Base-by-base conservation (phyloP, 1,140 invertebrate genomes). In the Asobara japonica region DNA sequence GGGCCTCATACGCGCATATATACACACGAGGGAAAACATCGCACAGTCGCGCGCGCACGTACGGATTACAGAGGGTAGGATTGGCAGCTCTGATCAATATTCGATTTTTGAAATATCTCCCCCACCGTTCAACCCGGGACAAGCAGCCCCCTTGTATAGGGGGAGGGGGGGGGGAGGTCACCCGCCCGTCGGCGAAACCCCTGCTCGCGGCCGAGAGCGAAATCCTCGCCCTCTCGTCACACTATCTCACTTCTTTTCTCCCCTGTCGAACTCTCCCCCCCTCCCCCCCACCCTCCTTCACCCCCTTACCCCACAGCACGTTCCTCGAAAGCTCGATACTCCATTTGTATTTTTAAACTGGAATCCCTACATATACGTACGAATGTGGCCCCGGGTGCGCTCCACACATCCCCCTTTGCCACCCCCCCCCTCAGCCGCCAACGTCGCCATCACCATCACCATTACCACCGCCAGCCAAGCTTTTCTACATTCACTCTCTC, bases 331-430 rank as follows among this genome's bases (percentile, higher is more conserved):
- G 84, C 84, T 84, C 84, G 83, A 86, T 85, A 86, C 84, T 86
- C 84, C 83, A 86, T 86, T 86, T 86, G 84, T 86, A 85, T 86
- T 86, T 86, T 86, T 86, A 86, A 86, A 86, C 84, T 85, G 82
- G 84, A 85, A 86, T 86, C 82, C 83, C 81, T 83, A 83, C 83
- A 80, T 80, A 77, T 80, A 79, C 79, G 71, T 74, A 68, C 70
- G 74, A 65, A 67, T 73, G 72, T 62, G 74, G 69, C 62, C 36
- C 71, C 38, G 66, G 70, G 27, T 66, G 33, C 33, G 33, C 29
- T 38, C 11, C 31, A 5, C 61, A n/a, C n/a, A n/a, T n/a, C n/a
- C 66, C 64, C 31, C 31, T 64, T 65, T 74, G 61, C 31, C 67
- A 70, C 74, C 65, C 51, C 68, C 69, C 25, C 33, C 56, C 45